Evolutionary conservation across 2,797 vertebrate genomes (phyloP).

Genomic region (Pristis pectinata): DNA sequence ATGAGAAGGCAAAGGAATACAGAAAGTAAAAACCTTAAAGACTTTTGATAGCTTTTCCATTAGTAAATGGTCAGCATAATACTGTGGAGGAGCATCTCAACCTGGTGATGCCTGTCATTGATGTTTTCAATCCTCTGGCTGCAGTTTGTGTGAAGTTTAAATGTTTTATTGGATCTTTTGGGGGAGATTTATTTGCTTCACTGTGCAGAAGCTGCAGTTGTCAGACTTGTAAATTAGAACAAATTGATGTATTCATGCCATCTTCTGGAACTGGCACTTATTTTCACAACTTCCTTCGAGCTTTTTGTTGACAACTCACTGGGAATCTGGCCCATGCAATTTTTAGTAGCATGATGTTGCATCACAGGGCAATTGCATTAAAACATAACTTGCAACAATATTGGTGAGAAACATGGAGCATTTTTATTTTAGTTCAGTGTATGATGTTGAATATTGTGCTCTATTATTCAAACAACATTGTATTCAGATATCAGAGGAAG

Average conservation of each 20-base stretch:
- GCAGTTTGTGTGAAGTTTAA: not conserved
- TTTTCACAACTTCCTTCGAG: not conserved
- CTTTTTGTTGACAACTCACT: constrained; percentile 15
- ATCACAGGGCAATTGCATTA: not conserved
- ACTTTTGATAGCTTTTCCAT: not conserved
- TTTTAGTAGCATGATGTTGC: not conserved
- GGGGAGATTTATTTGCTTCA: not conserved
- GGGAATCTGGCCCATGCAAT: not conserved
- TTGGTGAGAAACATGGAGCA: not conserved
- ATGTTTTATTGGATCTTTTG: not conserved
- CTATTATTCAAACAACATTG: not conserved
- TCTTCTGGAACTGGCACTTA: not conserved
- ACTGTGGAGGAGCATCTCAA: not conserved
- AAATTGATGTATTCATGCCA: not conserved
- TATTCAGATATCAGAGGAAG: too few species aligned
- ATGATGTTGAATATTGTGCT: not conserved
- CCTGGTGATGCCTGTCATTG: too few species aligned
- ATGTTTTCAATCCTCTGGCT: not conserved
- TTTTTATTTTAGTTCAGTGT: not conserved
- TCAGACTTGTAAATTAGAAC: constrained; percentile 3
- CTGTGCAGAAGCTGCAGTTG: not conserved
- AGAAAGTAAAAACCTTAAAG: not conserved
- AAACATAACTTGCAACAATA: not conserved
- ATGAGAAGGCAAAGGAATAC: not conserved
- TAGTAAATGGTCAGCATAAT: not conserved